phyloP scores from a whole-genome alignment of 1,140 invertebrate genomes.

The Leptopilina boulardi region DNA sequence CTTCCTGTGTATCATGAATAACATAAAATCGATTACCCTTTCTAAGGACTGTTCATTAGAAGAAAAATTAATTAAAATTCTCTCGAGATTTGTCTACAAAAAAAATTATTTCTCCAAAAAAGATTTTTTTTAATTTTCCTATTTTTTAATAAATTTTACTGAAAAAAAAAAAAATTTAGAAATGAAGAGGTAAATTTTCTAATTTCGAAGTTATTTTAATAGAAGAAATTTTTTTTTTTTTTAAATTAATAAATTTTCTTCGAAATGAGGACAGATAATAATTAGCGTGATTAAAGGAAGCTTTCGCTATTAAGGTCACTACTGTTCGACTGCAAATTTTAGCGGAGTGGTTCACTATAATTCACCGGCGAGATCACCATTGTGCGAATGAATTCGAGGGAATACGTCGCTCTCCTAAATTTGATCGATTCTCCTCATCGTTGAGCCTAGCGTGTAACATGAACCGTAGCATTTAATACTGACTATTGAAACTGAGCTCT shows the following conservation, averaged over 20 bases:
- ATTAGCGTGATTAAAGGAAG: conserved; percentile 41
- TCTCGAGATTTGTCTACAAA: not conserved
- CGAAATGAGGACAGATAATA: conserved; percentile 29
- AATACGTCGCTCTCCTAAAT: conserved; percentile 38
- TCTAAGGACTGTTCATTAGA: not conserved
- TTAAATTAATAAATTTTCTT: not conserved
- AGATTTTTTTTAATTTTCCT: too few relatives aligned
- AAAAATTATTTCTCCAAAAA: too few relatives aligned
- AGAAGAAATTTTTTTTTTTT: not conserved
- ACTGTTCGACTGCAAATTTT: conserved; percentile 35
- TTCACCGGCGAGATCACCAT: conserved; percentile 21
- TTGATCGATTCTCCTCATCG: conserved; percentile 39
- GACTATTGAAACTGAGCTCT: conserved; percentile 34
- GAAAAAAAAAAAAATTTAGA: too few relatives aligned
- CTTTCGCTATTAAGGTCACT: conserved; percentile 25
- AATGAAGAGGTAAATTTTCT: too few relatives aligned
- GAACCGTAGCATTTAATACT: conserved; percentile 37
- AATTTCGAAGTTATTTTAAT: not conserved
- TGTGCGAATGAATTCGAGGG: conserved; percentile 45
- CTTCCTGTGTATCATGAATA: conserved; percentile 32
- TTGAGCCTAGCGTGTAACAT: conserved; percentile 29
- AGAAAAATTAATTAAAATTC: not conserved
- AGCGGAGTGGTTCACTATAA: conserved; percentile 9
- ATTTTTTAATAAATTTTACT: too few relatives aligned
- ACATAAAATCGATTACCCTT: conserved; percentile 2